These are phyloP conservation scores for Agrotis segetum DNA, from an alignment of 2,888 invertebrate genomes.

Conservation along the genomic window DNA sequence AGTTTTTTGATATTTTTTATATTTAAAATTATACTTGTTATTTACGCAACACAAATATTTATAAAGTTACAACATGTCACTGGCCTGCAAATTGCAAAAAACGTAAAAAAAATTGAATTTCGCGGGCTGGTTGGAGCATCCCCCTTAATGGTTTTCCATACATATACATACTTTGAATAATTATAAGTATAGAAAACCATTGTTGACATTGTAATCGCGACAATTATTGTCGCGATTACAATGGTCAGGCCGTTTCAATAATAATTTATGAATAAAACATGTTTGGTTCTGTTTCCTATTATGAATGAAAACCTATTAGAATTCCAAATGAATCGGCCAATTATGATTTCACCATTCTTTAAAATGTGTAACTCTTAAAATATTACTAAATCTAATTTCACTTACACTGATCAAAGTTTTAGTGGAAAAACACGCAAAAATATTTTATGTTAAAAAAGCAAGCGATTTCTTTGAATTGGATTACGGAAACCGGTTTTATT, in stretches of 20 bases:
- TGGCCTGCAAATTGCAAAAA: too few relatives aligned
- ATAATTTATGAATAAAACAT: conserved; percentile 47
- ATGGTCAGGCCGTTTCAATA: background rate
- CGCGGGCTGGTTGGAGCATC: too few relatives aligned
- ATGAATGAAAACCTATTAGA: conserved; percentile 50
- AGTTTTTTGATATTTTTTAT: too few relatives aligned
- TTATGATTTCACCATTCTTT: conserved; percentile 24
- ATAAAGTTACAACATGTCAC: too few relatives aligned
- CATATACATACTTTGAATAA: too few relatives aligned
- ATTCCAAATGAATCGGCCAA: conserved; percentile 51
- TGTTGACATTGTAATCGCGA: too few relatives aligned
- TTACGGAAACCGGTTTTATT: background rate
- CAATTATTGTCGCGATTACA: conserved; percentile 28
- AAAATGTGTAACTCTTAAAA: background rate
- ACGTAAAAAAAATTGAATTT: too few relatives aligned
- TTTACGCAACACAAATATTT: too few relatives aligned
- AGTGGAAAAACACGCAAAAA: background rate
- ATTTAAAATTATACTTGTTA: too few relatives aligned
- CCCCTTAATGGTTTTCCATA: too few relatives aligned
- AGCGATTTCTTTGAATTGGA: background rate
- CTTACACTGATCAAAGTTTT: background rate
- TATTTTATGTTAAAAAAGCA: too few relatives aligned
- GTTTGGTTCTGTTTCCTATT: background rate
- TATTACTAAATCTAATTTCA: background rate
- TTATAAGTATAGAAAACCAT: too few relatives aligned